Evolutionary conservation across 2,797 vertebrate species (phyloP), one percentile per base, ranked within the genome.

Genomic region (Odontamblyopus rebecca): DNA sequence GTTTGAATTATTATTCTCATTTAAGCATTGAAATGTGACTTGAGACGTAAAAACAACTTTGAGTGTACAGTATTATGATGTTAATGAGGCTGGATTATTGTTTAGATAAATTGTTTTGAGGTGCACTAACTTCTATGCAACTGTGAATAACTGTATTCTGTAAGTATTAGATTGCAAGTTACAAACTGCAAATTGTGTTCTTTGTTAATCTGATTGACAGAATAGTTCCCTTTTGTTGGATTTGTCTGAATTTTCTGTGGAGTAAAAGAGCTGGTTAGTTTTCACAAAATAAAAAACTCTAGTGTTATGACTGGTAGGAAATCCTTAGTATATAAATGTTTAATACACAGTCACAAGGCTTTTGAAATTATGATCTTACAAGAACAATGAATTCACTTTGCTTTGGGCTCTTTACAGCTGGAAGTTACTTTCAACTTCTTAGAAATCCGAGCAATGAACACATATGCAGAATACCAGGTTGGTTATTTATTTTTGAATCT

Each of bases 341-440:
- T 59, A 29, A 15, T 59, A 30, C 27, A 30, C 5, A 26, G 1
- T 27, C 56, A 30, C 13, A 30, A 16, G 5, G 27, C 13, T 60
- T 60, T 60, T 30, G 57, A 26, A 57, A 57, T 29, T 60, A 16
- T 30, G 27, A 18, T 35, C 35, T 61, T n/a, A 35, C 30, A 61
- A 19, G 30, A 35, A 41, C 35, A 41, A 41, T 38, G 3, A 1
- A 44, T 41, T 35, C 23, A 32, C 29, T 61, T 61, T 19, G 15
- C 2, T 41, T 74, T 27, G 74, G 5, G n/a, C 38, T 12, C 57
- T 79, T 79, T 41, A 48, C 84, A 97, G 95, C 85, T 95, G 75
- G 96, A 97, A 75, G 93, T 94, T 75, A 95, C 96, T 6, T 96
- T 97, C 91, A 97, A 96, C 87, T 96, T 96, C 76, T 82, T 97